Base-by-base conservation (phyloP, 2,888 invertebrate species). In the Clitarchus hookeri region DNA sequence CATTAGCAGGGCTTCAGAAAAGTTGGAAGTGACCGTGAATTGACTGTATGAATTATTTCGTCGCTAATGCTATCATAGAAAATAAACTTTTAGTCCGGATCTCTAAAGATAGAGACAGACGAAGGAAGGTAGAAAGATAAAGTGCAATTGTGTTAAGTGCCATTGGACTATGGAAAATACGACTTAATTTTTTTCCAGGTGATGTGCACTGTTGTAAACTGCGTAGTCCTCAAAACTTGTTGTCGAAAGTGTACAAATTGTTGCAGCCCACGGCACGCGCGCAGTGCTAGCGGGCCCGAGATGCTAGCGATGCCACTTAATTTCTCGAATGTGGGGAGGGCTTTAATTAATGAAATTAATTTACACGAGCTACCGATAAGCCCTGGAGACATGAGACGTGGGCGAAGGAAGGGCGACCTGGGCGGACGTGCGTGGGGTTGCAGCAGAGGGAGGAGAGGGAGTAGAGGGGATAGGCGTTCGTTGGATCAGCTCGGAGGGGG, bases 331-430 rank as follows among this genome's bases (percentile, higher is more conserved):
- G 65, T 65, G 79, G 86, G 83, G 78, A 80, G 82, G 54, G 87
- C 86, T 87, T 87, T 87, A 87, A 87, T 87, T 87, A 87, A 87
- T 87, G 87, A 87, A 87, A 87, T 87, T 87, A 87, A 87, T 87
- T 87, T 87, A 84, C 87, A 86, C 83, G 86, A 86, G 87, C 85
- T 86, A 86, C 87, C 87, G 86, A 87, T 87, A 87, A 87, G 85
- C 87, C 85, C 86, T 83, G 36, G 86, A 86, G 86, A 87, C 84
- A 85, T 78, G 82, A 77, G 65, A 53, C 26, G n/a, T 8, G 53
- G 83, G 85, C 44, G 44, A 65, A 80, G 48, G 48, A 82, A 54
- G 82, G 83, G 36, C 27, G 25, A 26, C 13, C 23, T 19, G 26
- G 53, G 36, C 44, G 12, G 83, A 65, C 65, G 65, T n/a, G 65